Evolutionary conservation across 2,888 invertebrate genomes (phyloP), one percentile per base, ranked within the genome.

Genomic region (Charanyca ferruginea): DNA sequence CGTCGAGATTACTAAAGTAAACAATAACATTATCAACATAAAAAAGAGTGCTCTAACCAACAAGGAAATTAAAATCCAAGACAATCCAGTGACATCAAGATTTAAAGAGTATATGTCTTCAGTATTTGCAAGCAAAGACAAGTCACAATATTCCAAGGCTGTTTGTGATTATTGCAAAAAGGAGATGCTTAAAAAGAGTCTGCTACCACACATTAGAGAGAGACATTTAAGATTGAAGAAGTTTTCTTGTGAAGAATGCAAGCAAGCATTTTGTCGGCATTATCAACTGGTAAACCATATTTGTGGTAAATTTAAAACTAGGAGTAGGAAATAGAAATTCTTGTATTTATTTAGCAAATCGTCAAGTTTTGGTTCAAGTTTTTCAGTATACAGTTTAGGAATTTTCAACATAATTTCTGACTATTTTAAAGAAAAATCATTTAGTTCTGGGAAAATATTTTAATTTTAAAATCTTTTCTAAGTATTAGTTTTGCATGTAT

Each of bases 171-270:
- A 93, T 73, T 94, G 94, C 20, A 88, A 91, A 0, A 94, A 93
- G 38, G 90, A 91, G 53, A 93, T 94, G 94, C 22, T 93, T 7
- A 94, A 94, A 57, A 94, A 94, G 28, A 94, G 94, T 73, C 70
- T 94, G 0, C 68, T 82, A 3, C 73, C 83, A 0, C 94, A 94
- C 58, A 94, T 94, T 1, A 77, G 89, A 18, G 94, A 94, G 49
- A 71, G 85, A 0, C 94, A 94, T 81, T 80, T 91, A 20, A 88
- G 88, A 16, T n/a, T 91, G 6, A 81, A 85, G n/a, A 87, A 84
- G 28, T 93, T 90, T 72, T 80, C 83, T 1, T 94, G 94, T 59
- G 65, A 79, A 0, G 68, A 66, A 0, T 94, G 94, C 32, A 83
- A 83, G 0, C 58, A 72, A 2, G 66, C 68, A 0, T 94, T 91